phyloP scores from a whole-genome alignment of 2,797 vertebrate genomes.

The Podarcis siculus region DNA sequence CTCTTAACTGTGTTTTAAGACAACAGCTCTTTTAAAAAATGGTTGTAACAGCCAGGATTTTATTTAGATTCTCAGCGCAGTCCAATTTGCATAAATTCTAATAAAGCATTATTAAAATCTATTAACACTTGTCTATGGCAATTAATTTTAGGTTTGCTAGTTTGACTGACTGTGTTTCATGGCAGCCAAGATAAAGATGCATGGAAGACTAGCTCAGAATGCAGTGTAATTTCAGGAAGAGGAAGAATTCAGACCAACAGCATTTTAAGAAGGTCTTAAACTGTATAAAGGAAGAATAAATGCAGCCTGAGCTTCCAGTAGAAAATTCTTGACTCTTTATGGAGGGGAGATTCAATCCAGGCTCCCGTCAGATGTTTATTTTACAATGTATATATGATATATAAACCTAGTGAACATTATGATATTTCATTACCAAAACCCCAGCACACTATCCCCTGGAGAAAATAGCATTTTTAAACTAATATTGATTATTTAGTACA shows the following conservation, averaged over 20 bases:
- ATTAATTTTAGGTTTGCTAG: constrained; percentile 78
- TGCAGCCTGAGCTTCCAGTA: constrained; percentile 59
- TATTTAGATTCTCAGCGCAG: constrained; percentile 73
- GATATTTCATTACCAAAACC: constrained; percentile 73
- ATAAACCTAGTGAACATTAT: constrained; percentile 71
- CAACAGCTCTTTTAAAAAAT: constrained; percentile 48
- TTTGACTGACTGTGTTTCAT: constrained; percentile 75
- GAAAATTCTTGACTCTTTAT: constrained; percentile 66
- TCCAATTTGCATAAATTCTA: constrained; percentile 82
- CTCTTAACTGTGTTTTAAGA: constrained; percentile 60
- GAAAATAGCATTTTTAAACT: constrained; percentile 73
- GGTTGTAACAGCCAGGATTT: constrained; percentile 69
- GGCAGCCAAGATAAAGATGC: constrained; percentile 69
- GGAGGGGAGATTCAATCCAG: constrained; percentile 65
- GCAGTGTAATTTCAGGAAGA: constrained; percentile 61
- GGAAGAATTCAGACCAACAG: constrained; percentile 20
- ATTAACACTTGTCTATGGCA: constrained; percentile 85
- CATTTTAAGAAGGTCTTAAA: constrained; percentile 44
- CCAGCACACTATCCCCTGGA: constrained; percentile 73
- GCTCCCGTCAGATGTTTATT: constrained; percentile 74
- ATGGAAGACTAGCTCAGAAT: constrained; percentile 61
- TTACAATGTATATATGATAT: constrained; percentile 67
- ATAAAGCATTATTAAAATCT: constrained; percentile 83
- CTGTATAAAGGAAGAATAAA: constrained; percentile 63
- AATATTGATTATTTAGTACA: constrained; percentile 79